Conservation (phyloP, 2,797 vertebrate genomes). For the Peromyscus attwateri region DNA sequence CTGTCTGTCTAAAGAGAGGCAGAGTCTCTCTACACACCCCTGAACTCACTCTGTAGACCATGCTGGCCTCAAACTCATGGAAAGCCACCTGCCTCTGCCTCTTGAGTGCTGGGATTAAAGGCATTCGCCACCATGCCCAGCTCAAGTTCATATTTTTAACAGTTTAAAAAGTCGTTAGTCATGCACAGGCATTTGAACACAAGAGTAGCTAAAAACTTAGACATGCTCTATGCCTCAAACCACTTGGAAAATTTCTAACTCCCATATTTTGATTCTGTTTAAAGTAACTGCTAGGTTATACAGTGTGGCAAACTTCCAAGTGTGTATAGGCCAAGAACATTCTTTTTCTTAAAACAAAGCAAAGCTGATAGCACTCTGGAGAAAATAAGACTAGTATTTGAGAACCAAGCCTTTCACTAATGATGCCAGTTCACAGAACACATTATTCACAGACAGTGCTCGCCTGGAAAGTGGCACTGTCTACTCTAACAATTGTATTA, state of each 20-base stretch:
- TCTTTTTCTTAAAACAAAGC: constrained; percentile 58
- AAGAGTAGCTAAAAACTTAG: constrained; percentile 46
- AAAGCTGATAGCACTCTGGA: constrained; percentile 28
- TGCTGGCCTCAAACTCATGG: neutral
- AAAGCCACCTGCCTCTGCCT: neutral
- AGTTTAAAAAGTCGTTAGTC: neutral
- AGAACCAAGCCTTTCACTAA: constrained; percentile 39
- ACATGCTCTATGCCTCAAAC: neutral
- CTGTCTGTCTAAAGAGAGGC: neutral
- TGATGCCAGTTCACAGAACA: constrained; percentile 3
- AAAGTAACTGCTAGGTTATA: constrained; percentile 48
- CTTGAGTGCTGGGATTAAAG: neutral
- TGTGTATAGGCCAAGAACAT: neutral
- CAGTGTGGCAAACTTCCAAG: constrained; percentile 25
- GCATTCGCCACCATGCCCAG: neutral
- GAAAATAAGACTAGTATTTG: constrained; percentile 38
- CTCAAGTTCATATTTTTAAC: constrained; percentile 47
- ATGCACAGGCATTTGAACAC: neutral
- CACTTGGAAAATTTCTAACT: constrained; percentile 45
- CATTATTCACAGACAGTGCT: neutral
- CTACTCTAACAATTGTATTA: neutral
- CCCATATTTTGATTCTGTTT: constrained; percentile 42
- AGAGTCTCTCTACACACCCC: neutral
- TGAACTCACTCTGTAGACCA: neutral
- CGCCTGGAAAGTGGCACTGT: neutral